Evolutionary conservation across 2,888 invertebrate species (phyloP).

Genomic region (Helobdella robusta): DNA sequence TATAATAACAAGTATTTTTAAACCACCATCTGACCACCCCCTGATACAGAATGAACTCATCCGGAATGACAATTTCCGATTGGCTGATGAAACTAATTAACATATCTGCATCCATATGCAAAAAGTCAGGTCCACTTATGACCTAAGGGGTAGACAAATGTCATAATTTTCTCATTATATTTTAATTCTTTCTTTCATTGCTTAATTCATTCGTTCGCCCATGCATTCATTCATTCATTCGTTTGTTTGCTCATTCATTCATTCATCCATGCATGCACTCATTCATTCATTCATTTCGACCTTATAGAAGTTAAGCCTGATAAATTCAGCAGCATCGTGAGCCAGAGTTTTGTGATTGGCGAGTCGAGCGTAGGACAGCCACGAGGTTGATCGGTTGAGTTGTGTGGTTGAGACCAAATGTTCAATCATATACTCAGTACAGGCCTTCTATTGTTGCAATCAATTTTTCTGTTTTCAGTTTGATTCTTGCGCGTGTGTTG

Average conservation of each 20-base stretch:
- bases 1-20: constrained; percentile 53
- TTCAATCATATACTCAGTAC: constrained; percentile 75
- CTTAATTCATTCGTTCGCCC: not conserved
- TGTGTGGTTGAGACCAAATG: constrained; percentile 75
- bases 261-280: not conserved
- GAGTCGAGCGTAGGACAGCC: constrained; percentile 79
- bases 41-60: constrained; percentile 73
- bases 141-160: not conserved
- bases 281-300: constrained; percentile 55
- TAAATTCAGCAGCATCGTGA: constrained; percentile 44
- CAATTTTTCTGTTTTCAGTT: too few relatives aligned
- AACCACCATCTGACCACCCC: constrained; percentile 70
- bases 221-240: not conserved
- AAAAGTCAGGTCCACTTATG: constrained; percentile 57
- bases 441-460: constrained; percentile 53
- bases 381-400: constrained; percentile 71
- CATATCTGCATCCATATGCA: constrained; percentile 69
- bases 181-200: not conserved
- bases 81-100: constrained; percentile 61
- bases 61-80: constrained; percentile 75
- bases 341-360: constrained; percentile 67
- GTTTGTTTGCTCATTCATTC: too few relatives aligned
- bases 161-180: not conserved
- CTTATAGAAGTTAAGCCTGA: constrained; percentile 81
- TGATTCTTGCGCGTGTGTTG: too few relatives aligned